phyloP scores from a whole-genome alignment of 2,797 vertebrate species.

The Coendou prehensilis region DNA sequence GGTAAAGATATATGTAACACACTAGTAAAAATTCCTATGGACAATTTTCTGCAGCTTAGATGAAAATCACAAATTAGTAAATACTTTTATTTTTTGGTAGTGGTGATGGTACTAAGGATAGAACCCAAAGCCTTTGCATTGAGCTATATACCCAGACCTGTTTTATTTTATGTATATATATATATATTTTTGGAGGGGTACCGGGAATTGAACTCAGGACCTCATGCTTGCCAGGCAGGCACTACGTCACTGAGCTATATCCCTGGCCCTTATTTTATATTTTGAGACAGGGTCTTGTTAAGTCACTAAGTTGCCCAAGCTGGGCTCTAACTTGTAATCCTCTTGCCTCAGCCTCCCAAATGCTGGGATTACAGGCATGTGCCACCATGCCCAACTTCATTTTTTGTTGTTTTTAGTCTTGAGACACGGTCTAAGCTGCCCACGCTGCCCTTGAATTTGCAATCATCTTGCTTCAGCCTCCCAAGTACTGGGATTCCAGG shows the following conservation, averaged over 20 bases:
- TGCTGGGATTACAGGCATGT: background rate
- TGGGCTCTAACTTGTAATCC: background rate
- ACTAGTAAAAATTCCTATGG: slow-evolving; percentile 17
- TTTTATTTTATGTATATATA: background rate
- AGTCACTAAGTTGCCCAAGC: background rate
- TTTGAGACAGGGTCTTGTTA: background rate
- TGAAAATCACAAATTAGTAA: slow-evolving; percentile 57
- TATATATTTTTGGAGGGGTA: too few relatives aligned
- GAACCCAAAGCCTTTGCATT: background rate
- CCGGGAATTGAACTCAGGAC: too few relatives aligned
- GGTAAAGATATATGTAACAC: background rate
- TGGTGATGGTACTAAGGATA: background rate
- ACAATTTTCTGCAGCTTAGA: slow-evolving; percentile 29
- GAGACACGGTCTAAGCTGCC: too few relatives aligned
- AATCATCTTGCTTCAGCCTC: background rate
- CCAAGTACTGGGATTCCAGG: background rate
- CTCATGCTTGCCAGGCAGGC: too few relatives aligned
- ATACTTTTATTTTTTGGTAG: background rate
- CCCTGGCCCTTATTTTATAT: background rate
- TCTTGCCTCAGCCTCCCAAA: background rate
- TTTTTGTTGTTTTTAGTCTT: background rate
- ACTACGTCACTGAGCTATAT: background rate
- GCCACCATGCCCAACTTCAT: background rate
- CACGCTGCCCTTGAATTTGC: background rate
- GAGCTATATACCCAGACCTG: background rate